phyloP scores from a whole-genome alignment of 2,113 vertebrate genomes.

The Rhinichthys klamathensis region DNA sequence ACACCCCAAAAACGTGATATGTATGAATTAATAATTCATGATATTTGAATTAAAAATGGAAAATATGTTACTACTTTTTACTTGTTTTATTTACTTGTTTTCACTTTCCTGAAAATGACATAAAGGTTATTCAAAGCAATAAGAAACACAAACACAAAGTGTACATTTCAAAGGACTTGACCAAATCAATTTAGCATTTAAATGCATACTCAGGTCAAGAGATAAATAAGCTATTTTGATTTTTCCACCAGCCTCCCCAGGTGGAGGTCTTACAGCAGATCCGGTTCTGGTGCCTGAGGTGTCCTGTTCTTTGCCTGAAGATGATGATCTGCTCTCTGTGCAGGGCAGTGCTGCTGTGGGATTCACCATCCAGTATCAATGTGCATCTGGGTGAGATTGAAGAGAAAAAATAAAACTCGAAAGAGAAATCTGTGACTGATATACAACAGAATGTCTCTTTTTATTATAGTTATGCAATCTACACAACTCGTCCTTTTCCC shows the following conservation, averaged over 20 bases:
- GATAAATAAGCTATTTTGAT: not conserved
- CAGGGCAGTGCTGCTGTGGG: constrained; percentile 67
- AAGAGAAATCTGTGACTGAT: constrained; percentile 25
- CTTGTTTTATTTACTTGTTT: not conserved
- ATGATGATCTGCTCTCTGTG: constrained; percentile 70
- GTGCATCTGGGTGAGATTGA: constrained; percentile 74
- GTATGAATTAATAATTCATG: no score
- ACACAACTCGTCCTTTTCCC: constrained; percentile 37
- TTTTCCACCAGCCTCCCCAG: constrained; percentile 32
- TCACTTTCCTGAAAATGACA: not conserved
- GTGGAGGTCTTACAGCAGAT: not conserved
- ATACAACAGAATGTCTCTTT: constrained; percentile 31
- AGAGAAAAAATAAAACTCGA: constrained; percentile 58
- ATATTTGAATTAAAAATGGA: no score
- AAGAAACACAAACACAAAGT: not conserved
- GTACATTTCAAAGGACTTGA: not conserved
- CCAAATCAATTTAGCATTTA: not conserved
- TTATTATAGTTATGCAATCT: constrained; percentile 21
- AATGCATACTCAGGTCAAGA: not conserved
- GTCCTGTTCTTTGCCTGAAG: constrained; percentile 70
- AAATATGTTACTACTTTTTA: not conserved
- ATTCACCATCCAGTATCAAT: constrained; percentile 73
- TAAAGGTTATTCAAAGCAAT: not conserved
- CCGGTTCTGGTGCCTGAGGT: constrained; percentile 20
- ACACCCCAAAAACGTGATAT: no score